Conservation (phyloP, 2,113 vertebrate genomes). For the Phalacrocorax brasilianus region DNA sequence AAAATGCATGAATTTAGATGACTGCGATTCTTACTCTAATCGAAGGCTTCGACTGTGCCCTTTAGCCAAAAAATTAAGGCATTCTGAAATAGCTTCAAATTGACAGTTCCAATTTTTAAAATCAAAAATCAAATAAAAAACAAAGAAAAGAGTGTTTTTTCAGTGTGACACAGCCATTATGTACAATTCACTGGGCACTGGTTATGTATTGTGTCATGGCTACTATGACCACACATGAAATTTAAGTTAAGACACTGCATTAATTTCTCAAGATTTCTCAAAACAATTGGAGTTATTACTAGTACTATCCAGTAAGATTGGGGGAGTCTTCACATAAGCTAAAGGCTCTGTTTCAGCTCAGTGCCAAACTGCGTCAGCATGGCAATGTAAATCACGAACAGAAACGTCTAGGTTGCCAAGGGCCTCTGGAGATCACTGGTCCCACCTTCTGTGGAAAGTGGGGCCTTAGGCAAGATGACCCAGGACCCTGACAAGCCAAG, state of each 20-base stretch:
- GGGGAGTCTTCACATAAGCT: neutral
- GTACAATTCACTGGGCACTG: neutral
- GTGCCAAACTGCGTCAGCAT: neutral
- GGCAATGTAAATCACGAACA: neutral
- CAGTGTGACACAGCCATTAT: neutral
- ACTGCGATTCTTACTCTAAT: neutral
- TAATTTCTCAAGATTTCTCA: neutral
- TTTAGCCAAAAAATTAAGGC: neutral
- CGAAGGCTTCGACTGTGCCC: neutral
- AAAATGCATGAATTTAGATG: neutral
- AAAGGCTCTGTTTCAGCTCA: neutral
- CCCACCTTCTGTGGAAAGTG: neutral
- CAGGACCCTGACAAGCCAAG: neutral
- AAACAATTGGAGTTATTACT: neutral
- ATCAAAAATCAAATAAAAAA: no score
- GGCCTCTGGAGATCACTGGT: neutral
- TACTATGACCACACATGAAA: neutral
- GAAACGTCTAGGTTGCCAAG: fast-evolving
- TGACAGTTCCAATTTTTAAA: neutral
- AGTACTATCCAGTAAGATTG: neutral
- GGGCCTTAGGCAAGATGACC: neutral
- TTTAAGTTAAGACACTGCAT: neutral
- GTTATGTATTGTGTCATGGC: neutral
- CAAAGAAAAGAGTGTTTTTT: neutral
- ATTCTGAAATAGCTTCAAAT: neutral